Base-by-base conservation (phyloP, 1,140 invertebrate species). In the Phenacoccus solenopsis region DNA sequence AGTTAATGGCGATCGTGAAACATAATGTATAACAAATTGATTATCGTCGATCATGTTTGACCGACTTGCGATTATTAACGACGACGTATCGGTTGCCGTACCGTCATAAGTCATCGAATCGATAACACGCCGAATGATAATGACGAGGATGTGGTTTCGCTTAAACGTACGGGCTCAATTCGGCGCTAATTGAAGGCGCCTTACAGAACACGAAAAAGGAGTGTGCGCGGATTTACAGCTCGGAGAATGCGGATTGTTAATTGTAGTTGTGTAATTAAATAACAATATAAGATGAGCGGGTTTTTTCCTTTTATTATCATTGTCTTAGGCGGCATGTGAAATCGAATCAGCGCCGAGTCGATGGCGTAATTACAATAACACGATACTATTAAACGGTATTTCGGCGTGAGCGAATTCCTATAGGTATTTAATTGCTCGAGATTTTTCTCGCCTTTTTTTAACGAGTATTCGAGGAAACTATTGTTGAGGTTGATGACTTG, bases 31-130 rank as follows among this genome's bases (percentile, higher is more conserved):
- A 49, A 49, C 38, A 49, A 49, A 49, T 49, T 49, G 38, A 49
- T 49, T 49, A 49, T 49, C 38, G 38, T 49, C 38, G 38, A 49
- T 49, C 38, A 49, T 49, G 38, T 49, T 49, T 49, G 38, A 49
- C 38, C 38, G 38, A 49, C 38, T 49, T 49, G 38, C 20, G 38
- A 49, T 49, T 49, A 49, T 49, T 49, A n/a, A 49, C 20, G 38
- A 49, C 38, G 38, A 4, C 38, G 30, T 32, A 32, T 32, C 13
- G 5, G 30, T 13, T 32, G 30, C 30, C 13, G 30, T 13, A 32
- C 13, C 13, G 13, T 32, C 30, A 7, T 13, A 13, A 32, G 30
- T 7, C n/a, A n/a, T n/a, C n/a, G 30, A 32, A 13, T 7, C 5
- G 30, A 32, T 5, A 32, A 13, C 30, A 7, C 30, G 38, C 3